Evolutionary conservation across 1,140 invertebrate genomes (phyloP).

Genomic region (Caerostris extrusa): DNA sequence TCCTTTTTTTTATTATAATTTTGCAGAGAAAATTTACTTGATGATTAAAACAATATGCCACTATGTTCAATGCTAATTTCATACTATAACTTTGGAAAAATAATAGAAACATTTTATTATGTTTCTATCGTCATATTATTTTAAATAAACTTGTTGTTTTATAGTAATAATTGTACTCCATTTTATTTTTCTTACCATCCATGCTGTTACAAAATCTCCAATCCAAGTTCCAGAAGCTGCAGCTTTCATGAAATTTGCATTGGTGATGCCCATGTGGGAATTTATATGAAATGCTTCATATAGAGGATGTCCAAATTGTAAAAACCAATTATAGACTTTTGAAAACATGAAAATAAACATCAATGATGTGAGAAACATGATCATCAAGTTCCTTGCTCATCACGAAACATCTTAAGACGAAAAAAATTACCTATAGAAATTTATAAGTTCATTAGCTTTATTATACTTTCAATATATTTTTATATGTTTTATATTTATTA

Average conservation of each 20-base stretch:
- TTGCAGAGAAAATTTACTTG: too few species aligned
- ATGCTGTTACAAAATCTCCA: conserved; percentile 84
- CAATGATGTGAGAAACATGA: conserved; percentile 83
- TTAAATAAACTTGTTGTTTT: too few species aligned
- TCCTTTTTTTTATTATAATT: too few species aligned
- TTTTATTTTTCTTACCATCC: conserved; percentile 81
- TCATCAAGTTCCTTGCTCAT: conserved; percentile 85
- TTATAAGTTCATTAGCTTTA: too few species aligned
- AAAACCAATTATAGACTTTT: conserved; percentile 83
- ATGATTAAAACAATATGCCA: too few species aligned
- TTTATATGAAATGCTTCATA: conserved; percentile 81
- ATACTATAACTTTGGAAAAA: too few species aligned
- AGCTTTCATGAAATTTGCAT: conserved; percentile 84
- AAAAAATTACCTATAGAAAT: conserved; percentile 81
- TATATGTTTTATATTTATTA: too few species aligned
- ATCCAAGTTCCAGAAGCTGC: conserved; percentile 85
- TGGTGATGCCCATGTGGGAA: conserved; percentile 81
- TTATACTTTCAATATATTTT: too few species aligned
- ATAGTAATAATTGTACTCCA: too few species aligned
- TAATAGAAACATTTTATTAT: too few species aligned
- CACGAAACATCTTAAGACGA: conserved; percentile 84
- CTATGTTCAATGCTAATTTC: too few species aligned
- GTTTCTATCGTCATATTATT: too few species aligned
- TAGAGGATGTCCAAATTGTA: conserved; percentile 81
- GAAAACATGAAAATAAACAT: conserved; percentile 84